phyloP scores from a whole-genome alignment of 2,888 invertebrate genomes.

The Nephrotoma appendiculata region DNA sequence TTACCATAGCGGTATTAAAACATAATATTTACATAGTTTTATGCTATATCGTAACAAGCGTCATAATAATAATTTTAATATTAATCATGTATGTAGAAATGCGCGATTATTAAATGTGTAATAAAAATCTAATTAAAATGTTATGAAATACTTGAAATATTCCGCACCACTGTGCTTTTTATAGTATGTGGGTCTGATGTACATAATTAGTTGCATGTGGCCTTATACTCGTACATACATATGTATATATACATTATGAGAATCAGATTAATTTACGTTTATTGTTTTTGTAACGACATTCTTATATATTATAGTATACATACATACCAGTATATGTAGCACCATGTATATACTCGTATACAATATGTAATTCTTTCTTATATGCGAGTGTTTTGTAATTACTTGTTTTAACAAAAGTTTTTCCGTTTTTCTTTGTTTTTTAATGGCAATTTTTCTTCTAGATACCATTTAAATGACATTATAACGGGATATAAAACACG shows the following conservation, averaged over 20 bases:
- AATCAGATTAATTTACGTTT: not conserved
- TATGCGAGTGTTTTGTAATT: not conserved
- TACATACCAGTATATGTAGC: too few relatives aligned
- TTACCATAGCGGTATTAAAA: not conserved
- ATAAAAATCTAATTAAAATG: not conserved
- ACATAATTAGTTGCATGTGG: not conserved
- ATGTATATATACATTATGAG: not conserved
- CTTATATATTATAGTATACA: not conserved
- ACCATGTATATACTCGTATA: not conserved
- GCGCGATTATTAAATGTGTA: not conserved
- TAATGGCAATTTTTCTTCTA: not conserved
- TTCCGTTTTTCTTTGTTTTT: not conserved
- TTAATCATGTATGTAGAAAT: not conserved
- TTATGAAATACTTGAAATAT: not conserved
- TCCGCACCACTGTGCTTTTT: not conserved
- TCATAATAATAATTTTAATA: not conserved
- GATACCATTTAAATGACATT: not conserved
- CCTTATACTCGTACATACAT: not conserved
- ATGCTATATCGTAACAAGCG: not conserved
- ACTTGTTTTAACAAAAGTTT: not conserved
- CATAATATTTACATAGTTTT: not conserved
- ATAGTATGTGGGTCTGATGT: not conserved
- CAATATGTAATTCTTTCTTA: not conserved
- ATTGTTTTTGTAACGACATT: not conserved
- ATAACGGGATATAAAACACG: not conserved